phyloP scores from a whole-genome alignment of 2,113 vertebrate species.

The Tenebrosternarchus preto region DNA sequence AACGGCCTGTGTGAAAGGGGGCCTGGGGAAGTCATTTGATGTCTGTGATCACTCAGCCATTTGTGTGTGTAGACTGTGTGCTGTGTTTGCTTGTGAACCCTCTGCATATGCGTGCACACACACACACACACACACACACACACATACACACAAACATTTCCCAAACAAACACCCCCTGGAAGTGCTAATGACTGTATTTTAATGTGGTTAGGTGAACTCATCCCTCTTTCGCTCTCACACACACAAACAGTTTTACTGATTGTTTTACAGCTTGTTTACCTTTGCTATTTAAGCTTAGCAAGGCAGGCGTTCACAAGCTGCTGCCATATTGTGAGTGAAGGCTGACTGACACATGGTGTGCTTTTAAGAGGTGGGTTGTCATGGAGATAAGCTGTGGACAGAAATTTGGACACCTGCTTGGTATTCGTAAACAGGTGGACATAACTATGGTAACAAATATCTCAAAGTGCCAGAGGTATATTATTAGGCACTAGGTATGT shows the following conservation, averaged over 20 bases:
- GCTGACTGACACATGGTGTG: conserved; percentile 21
- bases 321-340: conserved; percentile 11
- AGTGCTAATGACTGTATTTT: conserved; percentile 44
- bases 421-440: conserved; percentile 62
- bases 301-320: conserved; percentile 9
- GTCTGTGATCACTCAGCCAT: conserved; percentile 75
- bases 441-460: conserved; percentile 47
- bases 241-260: conserved; percentile 56
- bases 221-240: conserved; percentile 20
- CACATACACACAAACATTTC: conserved; percentile 51
- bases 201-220: conserved; percentile 37
- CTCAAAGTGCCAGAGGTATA: conserved; percentile 32
- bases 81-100: conserved; percentile 29
- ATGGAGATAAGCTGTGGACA: conserved; percentile 46
- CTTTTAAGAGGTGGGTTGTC: conserved; percentile 56
- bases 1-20: conserved; percentile 69
- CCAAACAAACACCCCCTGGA: neutral
- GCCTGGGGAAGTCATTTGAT: conserved; percentile 55
- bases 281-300: conserved; percentile 45
- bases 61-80: conserved; percentile 62
- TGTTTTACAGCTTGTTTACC: conserved; percentile 69
- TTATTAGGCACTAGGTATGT: neutral
- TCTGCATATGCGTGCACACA: conserved; percentile 6
- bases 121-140: conserved; percentile 48
- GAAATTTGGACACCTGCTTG: conserved; percentile 66